phyloP scores from a whole-genome alignment of 2,113 vertebrate species.

The Leucopternis melanops region DNA sequence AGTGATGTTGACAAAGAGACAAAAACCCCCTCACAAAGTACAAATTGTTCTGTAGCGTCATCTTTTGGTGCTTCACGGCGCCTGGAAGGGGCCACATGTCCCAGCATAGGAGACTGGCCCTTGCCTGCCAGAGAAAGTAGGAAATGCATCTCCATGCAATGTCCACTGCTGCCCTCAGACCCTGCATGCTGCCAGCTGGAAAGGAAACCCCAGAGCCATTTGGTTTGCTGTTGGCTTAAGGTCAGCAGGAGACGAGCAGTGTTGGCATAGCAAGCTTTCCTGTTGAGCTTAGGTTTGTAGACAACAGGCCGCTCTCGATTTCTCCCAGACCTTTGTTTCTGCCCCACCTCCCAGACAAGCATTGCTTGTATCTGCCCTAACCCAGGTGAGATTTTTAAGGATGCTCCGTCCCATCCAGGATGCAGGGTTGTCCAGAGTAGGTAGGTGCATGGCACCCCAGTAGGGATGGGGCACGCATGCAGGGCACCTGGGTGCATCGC shows the following conservation, averaged over 20 bases:
- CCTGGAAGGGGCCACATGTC: neutral
- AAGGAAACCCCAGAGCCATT: neutral
- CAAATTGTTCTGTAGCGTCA: neutral
- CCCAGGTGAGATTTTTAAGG: neutral
- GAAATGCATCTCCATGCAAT: neutral
- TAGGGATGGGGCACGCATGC: neutral
- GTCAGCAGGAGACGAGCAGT: neutral
- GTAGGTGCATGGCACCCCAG: accelerated
- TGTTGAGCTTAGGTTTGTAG: neutral
- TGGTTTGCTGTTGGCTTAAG: neutral
- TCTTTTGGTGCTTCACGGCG: neutral
- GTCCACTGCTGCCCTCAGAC: neutral
- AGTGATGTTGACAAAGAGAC: neutral
- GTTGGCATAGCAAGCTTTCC: neutral
- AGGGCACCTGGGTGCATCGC: neutral
- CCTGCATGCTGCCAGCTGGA: neutral
- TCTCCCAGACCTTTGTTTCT: neutral
- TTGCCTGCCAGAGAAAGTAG: neutral
- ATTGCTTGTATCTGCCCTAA: neutral
- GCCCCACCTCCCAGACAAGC: neutral
- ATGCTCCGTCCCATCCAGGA: too few relatives aligned
- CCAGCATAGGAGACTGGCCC: neutral
- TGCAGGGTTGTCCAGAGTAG: accelerated
- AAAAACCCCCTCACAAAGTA: neutral
- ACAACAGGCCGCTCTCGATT: accelerated